Evolutionary conservation across 2,797 vertebrate species (phyloP).

Genomic region (Ataeniobius toweri): DNA sequence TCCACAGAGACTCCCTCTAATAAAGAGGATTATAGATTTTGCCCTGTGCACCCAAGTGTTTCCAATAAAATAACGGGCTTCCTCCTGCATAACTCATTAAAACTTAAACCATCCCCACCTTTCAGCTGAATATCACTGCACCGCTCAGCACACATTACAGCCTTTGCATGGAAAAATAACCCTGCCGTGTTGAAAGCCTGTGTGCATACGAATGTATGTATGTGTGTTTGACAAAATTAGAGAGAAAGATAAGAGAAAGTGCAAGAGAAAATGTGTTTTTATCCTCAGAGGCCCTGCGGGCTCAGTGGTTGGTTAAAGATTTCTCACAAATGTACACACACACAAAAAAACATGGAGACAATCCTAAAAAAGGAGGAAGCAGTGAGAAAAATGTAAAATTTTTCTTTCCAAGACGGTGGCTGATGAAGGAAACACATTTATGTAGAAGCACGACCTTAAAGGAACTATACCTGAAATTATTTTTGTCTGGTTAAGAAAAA

Average conservation of each 20-base stretch:
- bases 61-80: slow-evolving; percentile 76
- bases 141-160: slow-evolving; percentile 65
- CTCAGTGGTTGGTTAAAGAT: slow-evolving; percentile 29
- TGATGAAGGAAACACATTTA: slow-evolving; percentile 57
- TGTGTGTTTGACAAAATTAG: slow-evolving; percentile 52
- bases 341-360: slow-evolving; percentile 6
- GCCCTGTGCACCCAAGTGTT: slow-evolving; percentile 73
- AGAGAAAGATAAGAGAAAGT: slow-evolving; percentile 56
- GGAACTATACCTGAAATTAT: too few relatives aligned
- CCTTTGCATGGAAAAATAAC: slow-evolving; percentile 55
- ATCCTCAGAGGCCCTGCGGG: slow-evolving; percentile 44
- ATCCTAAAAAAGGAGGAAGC: slow-evolving; percentile 23
- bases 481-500: too few relatives aligned
- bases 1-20: slow-evolving; percentile 66
- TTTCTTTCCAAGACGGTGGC: slow-evolving; percentile 35
- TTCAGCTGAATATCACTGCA: slow-evolving; percentile 69
- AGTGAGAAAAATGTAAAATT: slow-evolving; percentile 46
- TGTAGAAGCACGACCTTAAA: slow-evolving; percentile 24
- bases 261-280: slow-evolving; percentile 47
- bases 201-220: slow-evolving; percentile 16
- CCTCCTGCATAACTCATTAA: slow-evolving; percentile 78
- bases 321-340: slow-evolving; percentile 8
- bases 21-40: slow-evolving; percentile 82
- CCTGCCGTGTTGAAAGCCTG: slow-evolving; percentile 17
- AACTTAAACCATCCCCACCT: slow-evolving; percentile 70